Base-by-base conservation (phyloP, 2,888 invertebrate genomes). In the Nemurella pictetii region DNA sequence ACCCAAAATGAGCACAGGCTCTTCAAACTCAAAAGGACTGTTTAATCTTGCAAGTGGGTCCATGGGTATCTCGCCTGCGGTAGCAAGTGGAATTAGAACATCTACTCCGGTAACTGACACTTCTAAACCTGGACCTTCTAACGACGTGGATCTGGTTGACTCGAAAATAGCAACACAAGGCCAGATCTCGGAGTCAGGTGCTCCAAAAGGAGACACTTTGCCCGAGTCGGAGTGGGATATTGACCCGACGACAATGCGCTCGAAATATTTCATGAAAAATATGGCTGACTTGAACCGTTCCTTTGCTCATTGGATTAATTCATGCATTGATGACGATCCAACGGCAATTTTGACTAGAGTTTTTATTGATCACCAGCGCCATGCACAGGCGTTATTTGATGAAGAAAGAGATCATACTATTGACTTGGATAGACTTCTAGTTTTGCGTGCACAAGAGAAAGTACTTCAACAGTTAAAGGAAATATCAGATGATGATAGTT, bases 311-410 rank as follows among this genome's bases (percentile, higher is more conserved):
- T 78, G 78, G 78, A 29, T 78, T n/a, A 7, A 78, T n/a, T 28
- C 9, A 20, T n/a, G n/a, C 9, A n/a, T 78, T 15, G 12, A 30
- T 15, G 30, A 29, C 3, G 30, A 78, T n/a, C 78, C 78, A 12
- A 30, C 28, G 5, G 78, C 78, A 9, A 1, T 78, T 12, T 20
- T 78, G 28, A 78, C 78, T 4, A 3, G 78, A 30, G 30, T 30
- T 12, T 78, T 78, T 29, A 28, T 78, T 29, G 78, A 78, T 78
- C 78, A 78, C n/a, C 78, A 78, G 30, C 78, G 78, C 5, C 78
- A 78, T 2, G 78, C 30, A 28, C 78, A 78, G 78, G 28, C n/a
- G 4, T n/a, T 78, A 4, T 78, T 78, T n/a, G 78, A 78, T 29
- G 78, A 78, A 30, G 78, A 78, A 30, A 27, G 30, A 30, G 20